Evolutionary conservation across 2,797 vertebrate genomes (phyloP).

Genomic region (Argyrosomus regius): DNA sequence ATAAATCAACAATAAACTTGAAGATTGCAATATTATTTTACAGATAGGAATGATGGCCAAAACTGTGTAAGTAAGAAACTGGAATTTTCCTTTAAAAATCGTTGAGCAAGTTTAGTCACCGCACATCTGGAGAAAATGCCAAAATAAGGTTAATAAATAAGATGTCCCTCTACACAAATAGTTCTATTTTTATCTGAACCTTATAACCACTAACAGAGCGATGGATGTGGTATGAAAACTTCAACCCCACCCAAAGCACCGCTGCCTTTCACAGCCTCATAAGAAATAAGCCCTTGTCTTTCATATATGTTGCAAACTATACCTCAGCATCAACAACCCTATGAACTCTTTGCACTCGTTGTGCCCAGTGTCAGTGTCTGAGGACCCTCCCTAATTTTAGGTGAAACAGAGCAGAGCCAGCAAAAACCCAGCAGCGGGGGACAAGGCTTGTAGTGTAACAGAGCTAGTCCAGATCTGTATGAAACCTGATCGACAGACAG

Average conservation of each 20-base stretch:
- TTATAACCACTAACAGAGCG: conserved; percentile 1
- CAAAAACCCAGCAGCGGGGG: conserved; percentile 48
- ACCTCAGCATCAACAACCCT: conserved; percentile 31
- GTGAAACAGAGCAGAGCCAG: conserved; percentile 71
- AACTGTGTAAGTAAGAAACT: not conserved
- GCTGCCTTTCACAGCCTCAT: not conserved
- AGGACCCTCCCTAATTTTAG: conserved; percentile 47
- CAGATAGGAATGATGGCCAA: not conserved
- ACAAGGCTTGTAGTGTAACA: conserved; percentile 69
- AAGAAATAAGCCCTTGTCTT: conserved; percentile 23
- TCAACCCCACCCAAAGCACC: not conserved
- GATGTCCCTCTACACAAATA: not conserved
- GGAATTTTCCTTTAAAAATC: not conserved
- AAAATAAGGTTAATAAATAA: not conserved
- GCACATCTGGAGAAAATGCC: not conserved
- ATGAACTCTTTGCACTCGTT: conserved; percentile 47
- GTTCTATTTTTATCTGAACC: not conserved
- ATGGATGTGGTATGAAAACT: conserved; percentile 6
- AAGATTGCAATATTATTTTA: not conserved
- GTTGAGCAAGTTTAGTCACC: not conserved
- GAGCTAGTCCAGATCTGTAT: conserved; percentile 66
- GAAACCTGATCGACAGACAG: conserved; percentile 63
- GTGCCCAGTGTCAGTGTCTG: conserved; percentile 46
- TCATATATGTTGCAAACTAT: conserved; percentile 23
- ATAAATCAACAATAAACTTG: not conserved